phyloP scores from a whole-genome alignment of 2,797 vertebrate genomes.

The Lates japonicus region DNA sequence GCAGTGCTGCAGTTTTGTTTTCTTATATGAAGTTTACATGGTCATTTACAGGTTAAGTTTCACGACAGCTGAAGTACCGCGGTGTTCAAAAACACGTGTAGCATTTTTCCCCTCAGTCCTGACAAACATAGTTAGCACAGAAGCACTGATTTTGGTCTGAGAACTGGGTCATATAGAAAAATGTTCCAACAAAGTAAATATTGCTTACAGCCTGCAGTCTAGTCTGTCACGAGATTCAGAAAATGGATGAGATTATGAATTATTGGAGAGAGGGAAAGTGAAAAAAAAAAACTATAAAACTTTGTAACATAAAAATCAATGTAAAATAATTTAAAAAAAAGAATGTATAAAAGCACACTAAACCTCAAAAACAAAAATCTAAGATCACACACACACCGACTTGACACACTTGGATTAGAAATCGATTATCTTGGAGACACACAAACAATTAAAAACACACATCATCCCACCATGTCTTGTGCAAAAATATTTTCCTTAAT shows the following conservation, averaged over 20 bases:
- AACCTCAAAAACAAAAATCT: slow-evolving; percentile 25
- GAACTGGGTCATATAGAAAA: not conserved
- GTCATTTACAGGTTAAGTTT: slow-evolving; percentile 59
- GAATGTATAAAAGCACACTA: slow-evolving; percentile 44
- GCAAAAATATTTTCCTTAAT: slow-evolving; percentile 75
- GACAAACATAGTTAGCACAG: slow-evolving; percentile 22
- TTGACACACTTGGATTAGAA: slow-evolving; percentile 47
- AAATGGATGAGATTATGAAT: slow-evolving; percentile 1
- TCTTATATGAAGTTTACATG: slow-evolving; percentile 19
- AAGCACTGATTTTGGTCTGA: slow-evolving; percentile 34
- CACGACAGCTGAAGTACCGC: slow-evolving; percentile 2
- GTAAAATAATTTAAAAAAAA: slow-evolving; percentile 36
- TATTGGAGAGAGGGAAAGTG: slow-evolving; percentile 1
- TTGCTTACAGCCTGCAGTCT: slow-evolving; percentile 21
- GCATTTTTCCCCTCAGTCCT: slow-evolving; percentile 6
- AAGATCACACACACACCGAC: slow-evolving; percentile 41
- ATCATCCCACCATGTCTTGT: slow-evolving; percentile 64
- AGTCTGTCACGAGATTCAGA: slow-evolving; percentile 32
- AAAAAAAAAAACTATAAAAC: slow-evolving; percentile 40
- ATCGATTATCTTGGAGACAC: slow-evolving; percentile 46
- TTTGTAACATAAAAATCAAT: slow-evolving; percentile 51
- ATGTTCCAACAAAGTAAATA: slow-evolving; percentile 30
- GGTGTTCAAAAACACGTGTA: slow-evolving; percentile 5
- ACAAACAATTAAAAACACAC: slow-evolving; percentile 51
- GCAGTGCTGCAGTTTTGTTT: slow-evolving; percentile 2